These are phyloP conservation scores for Steinernema khuongi DNA, from an alignment of 1,140 invertebrate species.

Conservation along the genomic window DNA sequence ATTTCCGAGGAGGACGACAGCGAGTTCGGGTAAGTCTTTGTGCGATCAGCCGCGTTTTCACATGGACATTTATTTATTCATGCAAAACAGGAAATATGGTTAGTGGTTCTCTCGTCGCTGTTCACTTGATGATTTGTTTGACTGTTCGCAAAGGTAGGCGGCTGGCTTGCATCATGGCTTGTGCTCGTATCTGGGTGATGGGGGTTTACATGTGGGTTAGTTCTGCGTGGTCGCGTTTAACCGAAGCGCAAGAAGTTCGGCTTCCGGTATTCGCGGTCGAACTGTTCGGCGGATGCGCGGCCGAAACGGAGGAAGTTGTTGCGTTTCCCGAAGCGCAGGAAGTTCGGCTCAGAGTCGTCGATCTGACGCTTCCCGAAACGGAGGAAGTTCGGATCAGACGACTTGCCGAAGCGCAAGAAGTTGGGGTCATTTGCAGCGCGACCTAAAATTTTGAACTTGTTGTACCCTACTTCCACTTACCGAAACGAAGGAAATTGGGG, in stretches of 20 bases:
- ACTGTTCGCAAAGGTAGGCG: background rate
- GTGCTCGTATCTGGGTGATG: conserved; percentile 21
- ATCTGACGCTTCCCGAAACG: conserved; percentile 41
- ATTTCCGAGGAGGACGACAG: conserved; percentile 29
- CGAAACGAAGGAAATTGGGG: conserved; percentile 50
- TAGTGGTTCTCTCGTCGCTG: conserved; percentile 27
- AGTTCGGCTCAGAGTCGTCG: conserved; percentile 25
- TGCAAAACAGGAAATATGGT: conserved; percentile 14
- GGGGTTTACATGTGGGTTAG: background rate
- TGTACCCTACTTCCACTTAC: conserved; percentile 27
- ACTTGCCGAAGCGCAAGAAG: conserved; percentile 45
- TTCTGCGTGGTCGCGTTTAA: conserved; percentile 17
- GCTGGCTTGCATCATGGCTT: background rate
- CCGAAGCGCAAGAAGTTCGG: conserved; percentile 49
- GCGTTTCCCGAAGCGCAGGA: conserved; percentile 38
- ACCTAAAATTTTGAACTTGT: conserved; percentile 11
- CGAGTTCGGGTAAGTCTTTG: conserved; percentile 28
- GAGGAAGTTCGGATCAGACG: conserved; percentile 35
- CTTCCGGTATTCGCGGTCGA: conserved; percentile 46
- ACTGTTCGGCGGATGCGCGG: conserved; percentile 34
- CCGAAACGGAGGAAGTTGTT: conserved; percentile 48
- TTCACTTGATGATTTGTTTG: conserved; percentile 35
- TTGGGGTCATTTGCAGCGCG: conserved; percentile 42
- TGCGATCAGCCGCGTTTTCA: background rate
- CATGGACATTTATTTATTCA: conserved; percentile 17